Conservation (phyloP, 1,140 invertebrate species). For the Euschistus heros region DNA sequence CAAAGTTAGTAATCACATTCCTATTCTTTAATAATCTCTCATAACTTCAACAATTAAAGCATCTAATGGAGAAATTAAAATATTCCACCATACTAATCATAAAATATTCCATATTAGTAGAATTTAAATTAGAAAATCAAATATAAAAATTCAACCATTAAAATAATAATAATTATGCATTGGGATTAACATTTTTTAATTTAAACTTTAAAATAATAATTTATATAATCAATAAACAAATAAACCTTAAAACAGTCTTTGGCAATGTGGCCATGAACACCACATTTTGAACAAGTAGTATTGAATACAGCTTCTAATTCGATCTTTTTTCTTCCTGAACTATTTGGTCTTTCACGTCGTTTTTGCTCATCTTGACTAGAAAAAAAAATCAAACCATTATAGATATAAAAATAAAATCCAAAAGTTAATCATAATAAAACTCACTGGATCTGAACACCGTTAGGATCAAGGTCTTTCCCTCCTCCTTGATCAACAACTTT, state of each 20-base stretch:
- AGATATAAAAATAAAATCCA: not conserved
- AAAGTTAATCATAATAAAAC: conserved; percentile 11
- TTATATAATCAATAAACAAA: not conserved
- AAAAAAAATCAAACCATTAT: conserved; percentile 4
- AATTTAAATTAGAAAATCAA: no score
- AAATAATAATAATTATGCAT: no score
- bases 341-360: conserved; percentile 30
- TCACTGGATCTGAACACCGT: conserved; percentile 36
- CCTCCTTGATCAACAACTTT: conserved; percentile 39
- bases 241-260: conserved; percentile 37
- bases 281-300: conserved; percentile 37
- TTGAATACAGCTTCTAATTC: conserved; percentile 38
- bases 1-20: no score
- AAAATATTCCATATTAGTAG: no score
- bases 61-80: no score
- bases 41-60: no score
- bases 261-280: conserved; percentile 36
- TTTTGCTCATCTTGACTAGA: conserved; percentile 34
- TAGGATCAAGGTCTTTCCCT: conserved; percentile 39
- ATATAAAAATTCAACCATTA: no score
- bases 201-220: no score
- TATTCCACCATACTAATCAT: no score
- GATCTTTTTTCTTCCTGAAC: conserved; percentile 33
- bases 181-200: no score
- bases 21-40: no score